Evolutionary conservation across 1,140 invertebrate species (phyloP), one percentile per base, ranked within the genome.

Genomic region (Aplysia californica): DNA sequence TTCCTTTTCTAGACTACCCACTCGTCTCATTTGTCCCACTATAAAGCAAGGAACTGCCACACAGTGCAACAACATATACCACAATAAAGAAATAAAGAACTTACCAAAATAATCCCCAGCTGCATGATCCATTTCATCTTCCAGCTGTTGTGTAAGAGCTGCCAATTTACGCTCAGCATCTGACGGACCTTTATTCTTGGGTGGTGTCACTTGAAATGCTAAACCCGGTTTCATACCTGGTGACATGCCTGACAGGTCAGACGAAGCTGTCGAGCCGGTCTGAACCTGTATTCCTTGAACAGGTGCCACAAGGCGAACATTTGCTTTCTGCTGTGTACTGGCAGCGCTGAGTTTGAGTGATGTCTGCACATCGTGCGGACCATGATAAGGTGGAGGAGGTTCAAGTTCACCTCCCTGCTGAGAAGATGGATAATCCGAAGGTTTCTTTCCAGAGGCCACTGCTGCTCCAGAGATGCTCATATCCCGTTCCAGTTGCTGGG

Each of bases 21-120:
- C n/a, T n/a, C n/a, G n/a, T n/a, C n/a, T n/a, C n/a, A n/a, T n/a
- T n/a, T n/a, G n/a, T n/a, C n/a, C n/a, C n/a, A n/a, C n/a, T n/a
- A n/a, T n/a, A n/a, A n/a, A n/a, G n/a, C n/a, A n/a, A n/a, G 44
- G 44, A 50, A 50, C 10, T 15, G 44, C n/a, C n/a, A 50, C 26
- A 61, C 6, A 61, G 26, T 66, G 15, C 29, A 66, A 66, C 64
- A 33, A 33, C n/a, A 31, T 65, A 65, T 3, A 65, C 21, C 31
- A 65, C 6, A 35, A 65, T 5, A 6, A 26, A 10, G 29, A 29
- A 65, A 65, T 26, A 74, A 35, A 41, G 41, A 55, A 90, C 91
- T 92, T 92, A 97, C 97, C 97, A 92, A 98, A 98, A 90, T 97
- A 98, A 92, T 98, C 96, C 79, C 96, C 96, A 88, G 97, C 95